A percentile compares a stretch with the other conserved stretches of the same genome.
Evolutionary conservation across 92 coral and sea anemone genomes (phyloP).

Genomic region (Anthopleura xanthogrammica): DNA sequence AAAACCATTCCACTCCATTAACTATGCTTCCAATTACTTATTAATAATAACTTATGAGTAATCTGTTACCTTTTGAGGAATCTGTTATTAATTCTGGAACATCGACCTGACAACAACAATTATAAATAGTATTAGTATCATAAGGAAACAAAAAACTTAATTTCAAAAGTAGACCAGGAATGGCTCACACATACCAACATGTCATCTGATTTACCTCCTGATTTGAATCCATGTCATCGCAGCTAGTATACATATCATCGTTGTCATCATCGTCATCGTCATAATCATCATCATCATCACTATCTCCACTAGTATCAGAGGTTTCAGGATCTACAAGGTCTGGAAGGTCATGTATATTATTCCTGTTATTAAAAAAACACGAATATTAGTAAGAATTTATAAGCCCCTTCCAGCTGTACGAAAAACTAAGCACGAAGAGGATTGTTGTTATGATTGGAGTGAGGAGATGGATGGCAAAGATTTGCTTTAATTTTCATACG

Average conservation of each 20-base stretch:
- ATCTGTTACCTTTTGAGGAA: conserved; percentile 20
- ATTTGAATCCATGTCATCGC: conserved; percentile 48
- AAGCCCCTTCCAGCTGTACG: too few relatives aligned
- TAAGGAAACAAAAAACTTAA: too few relatives aligned
- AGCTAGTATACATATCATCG: conserved; percentile 7
- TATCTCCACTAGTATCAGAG: conserved; percentile 73
- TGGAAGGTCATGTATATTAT: conserved; percentile 70
- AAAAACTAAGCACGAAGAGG: background rate
- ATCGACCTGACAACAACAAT: background rate
- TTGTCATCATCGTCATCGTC: conserved; percentile 42
- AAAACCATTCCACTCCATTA: too few relatives aligned
- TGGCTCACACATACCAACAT: background rate
- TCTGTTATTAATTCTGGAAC: conserved; percentile 35
- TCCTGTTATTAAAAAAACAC: background rate
- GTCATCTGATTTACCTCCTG: conserved; percentile 3
- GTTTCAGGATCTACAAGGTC: conserved; percentile 76
- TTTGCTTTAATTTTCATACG: too few relatives aligned
- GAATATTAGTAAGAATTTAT: background rate
- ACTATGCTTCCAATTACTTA: too few relatives aligned
- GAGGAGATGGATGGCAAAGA: too few relatives aligned
- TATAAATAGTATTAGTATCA: background rate
- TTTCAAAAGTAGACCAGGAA: too few relatives aligned
- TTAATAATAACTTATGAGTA: background rate
- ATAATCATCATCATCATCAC: conserved; percentile 32
- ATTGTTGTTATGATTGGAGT: background rate